Evolutionary conservation across 2,888 invertebrate species (phyloP), one percentile per base, ranked within the genome.

Genomic region (Pseudoips prasinana): DNA sequence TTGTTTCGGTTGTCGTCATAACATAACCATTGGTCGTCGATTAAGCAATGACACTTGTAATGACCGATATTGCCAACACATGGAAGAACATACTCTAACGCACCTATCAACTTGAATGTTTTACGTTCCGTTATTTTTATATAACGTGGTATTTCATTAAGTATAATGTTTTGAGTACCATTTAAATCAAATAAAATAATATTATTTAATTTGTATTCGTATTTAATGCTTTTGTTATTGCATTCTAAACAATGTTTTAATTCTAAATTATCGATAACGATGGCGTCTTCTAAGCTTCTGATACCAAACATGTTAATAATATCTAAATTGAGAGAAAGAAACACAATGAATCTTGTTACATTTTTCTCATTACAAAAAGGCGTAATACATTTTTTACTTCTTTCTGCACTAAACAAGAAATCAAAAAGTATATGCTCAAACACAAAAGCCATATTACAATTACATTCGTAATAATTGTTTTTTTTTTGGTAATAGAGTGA

Each of bases 371-470:
- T 29, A 31, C 36, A 31, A 26, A 31, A 30, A 30, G 29, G 29
- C 29, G 35, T 35, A 25, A 35, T 22, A 36, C 36, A 36, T 36
- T 36, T 18, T 30, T 36, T 36, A 30, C 17, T 36, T 30, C 25
- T 17, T 26, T 36, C 11, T 17, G 26, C 35, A 36, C 35, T 36
- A 26, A 18, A 36, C 30, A 26, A 30, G 25, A 25, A 29, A 25
- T 29, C 25, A 25, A 29, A 28, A 33, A 33, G 33, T 24, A 33
- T 28, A 20, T 34, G 34, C 20, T 29, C 29, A 36, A 36, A 36
- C 22, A 36, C 23, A 36, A 37, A 37, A 37, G 37, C 37, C 37
- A 37, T 37, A 37, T 37, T 37, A 37, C 37, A 14, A 37, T 37
- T 28, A 17, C 37, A 36, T 36, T 27, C 36, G 27, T 31, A 36